These are phyloP conservation scores for Beaufortia kweichowensis DNA, from an alignment of 2,113 vertebrate species.

Conservation along the genomic window DNA sequence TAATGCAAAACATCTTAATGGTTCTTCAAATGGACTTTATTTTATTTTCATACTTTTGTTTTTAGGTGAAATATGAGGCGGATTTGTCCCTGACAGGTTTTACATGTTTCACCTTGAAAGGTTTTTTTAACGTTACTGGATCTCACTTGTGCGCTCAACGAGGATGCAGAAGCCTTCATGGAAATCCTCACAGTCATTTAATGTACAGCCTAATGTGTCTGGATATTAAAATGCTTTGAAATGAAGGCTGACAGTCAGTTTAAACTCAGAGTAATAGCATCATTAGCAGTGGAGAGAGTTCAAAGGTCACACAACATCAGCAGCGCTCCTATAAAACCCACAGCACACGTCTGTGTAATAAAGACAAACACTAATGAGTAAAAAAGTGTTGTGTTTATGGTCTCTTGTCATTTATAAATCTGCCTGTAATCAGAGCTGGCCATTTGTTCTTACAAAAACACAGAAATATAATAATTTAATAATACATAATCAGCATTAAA, in stretches of 20 bases:
- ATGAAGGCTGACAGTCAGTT: slow-evolving; percentile 9
- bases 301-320: slow-evolving; percentile 1
- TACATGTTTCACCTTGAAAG: neutral
- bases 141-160: neutral
- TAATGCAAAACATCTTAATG: too few species aligned
- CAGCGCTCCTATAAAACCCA: neutral
- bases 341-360: neutral
- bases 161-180: neutral
- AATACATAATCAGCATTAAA: too few species aligned
- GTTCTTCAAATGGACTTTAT: too few species aligned
- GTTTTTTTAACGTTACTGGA: neutral
- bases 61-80: neutral
- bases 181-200: neutral
- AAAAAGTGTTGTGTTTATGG: too few species aligned
- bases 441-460: too few species aligned
- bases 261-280: slow-evolving; percentile 15
- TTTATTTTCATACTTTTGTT: too few species aligned
- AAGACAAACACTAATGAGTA: neutral
- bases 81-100: neutral
- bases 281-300: slow-evolving; percentile 18
- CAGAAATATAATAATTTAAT: too few species aligned
- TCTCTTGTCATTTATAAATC: too few species aligned
- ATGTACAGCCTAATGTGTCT: neutral
- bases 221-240: neutral
- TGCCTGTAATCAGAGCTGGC: too few species aligned